These are phyloP conservation scores for Smittia sp. DNA, from an alignment of 2,888 invertebrate genomes.

Conservation along the genomic window DNA sequence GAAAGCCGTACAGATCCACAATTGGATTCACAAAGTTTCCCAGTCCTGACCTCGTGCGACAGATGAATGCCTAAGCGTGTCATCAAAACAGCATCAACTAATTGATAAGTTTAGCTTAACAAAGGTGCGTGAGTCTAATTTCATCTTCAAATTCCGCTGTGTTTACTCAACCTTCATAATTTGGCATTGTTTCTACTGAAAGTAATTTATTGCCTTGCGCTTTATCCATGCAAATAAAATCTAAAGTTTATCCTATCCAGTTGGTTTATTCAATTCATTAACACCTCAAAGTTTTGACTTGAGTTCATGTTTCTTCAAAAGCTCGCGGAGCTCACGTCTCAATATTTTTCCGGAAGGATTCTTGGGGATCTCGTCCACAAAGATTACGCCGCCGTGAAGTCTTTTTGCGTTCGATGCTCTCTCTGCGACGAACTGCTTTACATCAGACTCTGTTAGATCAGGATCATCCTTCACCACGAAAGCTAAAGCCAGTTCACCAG, in stretches of 20 bases:
- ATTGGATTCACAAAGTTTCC: slow-evolving; percentile 29
- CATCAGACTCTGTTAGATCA: slow-evolving; percentile 57
- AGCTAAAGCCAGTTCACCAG: slow-evolving; percentile 74
- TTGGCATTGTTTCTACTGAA: no score
- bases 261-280: no score
- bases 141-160: no score
- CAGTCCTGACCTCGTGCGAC: neutral
- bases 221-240: no score
- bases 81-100: neutral
- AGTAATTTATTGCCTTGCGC: no score
- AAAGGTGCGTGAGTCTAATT: no score
- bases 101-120: no score
- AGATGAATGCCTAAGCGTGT: slow-evolving; percentile 6
- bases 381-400: slow-evolving; percentile 70
- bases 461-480: slow-evolving; percentile 65
- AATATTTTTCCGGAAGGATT: slow-evolving; percentile 77
- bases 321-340: slow-evolving; percentile 59
- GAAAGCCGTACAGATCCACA: slow-evolving; percentile 47
- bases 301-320: slow-evolving; percentile 43
- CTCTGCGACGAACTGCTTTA: slow-evolving; percentile 58
- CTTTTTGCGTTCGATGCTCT: slow-evolving; percentile 68
- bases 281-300: slow-evolving; percentile 26
- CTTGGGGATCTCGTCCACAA: slow-evolving; percentile 71
- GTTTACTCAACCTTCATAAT: no score
- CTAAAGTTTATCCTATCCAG: no score